Evolutionary conservation across 2,113 vertebrate genomes (phyloP).

Genomic region (Callorhinus ursinus): DNA sequence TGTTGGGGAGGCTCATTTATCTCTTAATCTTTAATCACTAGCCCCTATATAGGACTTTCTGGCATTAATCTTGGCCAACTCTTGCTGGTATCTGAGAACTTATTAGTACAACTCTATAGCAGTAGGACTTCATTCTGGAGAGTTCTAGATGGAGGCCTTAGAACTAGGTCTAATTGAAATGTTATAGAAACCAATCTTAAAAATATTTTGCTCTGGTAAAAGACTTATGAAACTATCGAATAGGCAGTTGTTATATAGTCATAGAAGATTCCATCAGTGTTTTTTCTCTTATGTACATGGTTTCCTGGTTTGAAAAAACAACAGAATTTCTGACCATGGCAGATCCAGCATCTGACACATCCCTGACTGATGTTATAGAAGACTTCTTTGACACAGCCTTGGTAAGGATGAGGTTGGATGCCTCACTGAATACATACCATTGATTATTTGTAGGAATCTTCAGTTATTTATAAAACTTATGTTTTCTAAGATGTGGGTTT

Average conservation of each 20-base stretch:
- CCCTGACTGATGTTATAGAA: constrained; percentile 80
- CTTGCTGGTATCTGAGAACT: not conserved
- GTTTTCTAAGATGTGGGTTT: not conserved
- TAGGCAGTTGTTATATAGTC: not conserved
- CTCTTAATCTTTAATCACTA: not conserved
- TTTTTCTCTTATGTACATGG: constrained; percentile 83
- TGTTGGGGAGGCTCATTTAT: not conserved
- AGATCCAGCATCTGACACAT: not conserved
- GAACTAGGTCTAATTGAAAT: not conserved
- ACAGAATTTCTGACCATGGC: constrained; percentile 76
- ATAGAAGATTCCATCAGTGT: not conserved
- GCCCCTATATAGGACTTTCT: not conserved
- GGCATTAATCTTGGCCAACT: not conserved
- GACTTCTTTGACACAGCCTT: constrained; percentile 87
- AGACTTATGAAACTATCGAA: not conserved
- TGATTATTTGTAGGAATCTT: not conserved
- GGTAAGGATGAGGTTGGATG: constrained; percentile 81
- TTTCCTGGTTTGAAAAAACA: constrained; percentile 89
- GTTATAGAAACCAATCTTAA: not conserved
- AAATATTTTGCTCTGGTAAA: not conserved
- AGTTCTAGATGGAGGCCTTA: not conserved
- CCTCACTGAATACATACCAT: not conserved
- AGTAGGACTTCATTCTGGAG: not conserved
- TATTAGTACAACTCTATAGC: no score
- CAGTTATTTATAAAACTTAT: not conserved